Conservation (phyloP, 2,797 vertebrate species). For the Psittacula echo region DNA sequence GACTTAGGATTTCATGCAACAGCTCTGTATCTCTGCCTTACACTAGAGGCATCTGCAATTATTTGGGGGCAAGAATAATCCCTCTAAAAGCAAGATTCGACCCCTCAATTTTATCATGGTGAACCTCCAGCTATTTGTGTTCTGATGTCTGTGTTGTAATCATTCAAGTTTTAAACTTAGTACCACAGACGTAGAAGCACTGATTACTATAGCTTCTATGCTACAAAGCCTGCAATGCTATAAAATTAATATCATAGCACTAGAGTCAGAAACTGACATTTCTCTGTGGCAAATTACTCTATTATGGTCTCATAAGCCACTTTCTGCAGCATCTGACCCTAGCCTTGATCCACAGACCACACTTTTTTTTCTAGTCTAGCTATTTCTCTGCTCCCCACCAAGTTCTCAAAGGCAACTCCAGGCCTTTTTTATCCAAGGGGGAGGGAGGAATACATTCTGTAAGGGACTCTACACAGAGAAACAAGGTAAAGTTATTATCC, state of each 20-base stretch:
- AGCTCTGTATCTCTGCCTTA: not conserved
- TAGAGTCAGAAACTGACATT: not conserved
- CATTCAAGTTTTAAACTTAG: not conserved
- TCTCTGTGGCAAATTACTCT: not conserved
- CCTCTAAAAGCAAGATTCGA: not conserved
- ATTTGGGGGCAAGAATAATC: not conserved
- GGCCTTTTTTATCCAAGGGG: not conserved
- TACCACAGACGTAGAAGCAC: not conserved
- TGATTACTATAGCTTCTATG: not conserved
- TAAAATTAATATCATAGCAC: not conserved
- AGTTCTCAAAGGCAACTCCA: not conserved
- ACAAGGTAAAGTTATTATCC: not conserved
- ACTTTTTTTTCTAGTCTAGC: not conserved
- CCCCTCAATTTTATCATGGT: not conserved
- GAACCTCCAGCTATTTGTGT: not conserved
- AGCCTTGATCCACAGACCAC: not conserved
- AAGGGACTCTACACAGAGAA: not conserved
- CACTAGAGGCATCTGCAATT: not conserved
- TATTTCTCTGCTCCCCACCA: not conserved
- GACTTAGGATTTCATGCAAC: not conserved
- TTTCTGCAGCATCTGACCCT: not conserved
- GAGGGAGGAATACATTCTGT: not conserved
- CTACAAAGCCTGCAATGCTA: not conserved
- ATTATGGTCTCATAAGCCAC: not conserved
- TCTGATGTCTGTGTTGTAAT: not conserved